Conservation (phyloP, 1,140 invertebrate species). For the Psilanteris sp. region DNA sequence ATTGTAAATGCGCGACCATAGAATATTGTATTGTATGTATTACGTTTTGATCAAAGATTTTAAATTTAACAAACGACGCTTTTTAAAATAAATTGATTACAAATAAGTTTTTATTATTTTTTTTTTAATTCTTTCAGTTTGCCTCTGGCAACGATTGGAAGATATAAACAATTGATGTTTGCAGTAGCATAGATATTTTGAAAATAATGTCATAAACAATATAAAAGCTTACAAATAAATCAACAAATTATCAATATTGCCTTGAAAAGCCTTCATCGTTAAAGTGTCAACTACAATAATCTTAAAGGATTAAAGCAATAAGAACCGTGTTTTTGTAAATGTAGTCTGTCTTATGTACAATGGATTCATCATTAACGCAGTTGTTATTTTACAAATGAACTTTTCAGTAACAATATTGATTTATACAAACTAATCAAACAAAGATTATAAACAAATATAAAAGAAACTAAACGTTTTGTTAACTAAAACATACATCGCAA, state of each 20-base stretch:
- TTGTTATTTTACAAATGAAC: background rate
- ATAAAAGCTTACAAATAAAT: slow-evolving; percentile 15
- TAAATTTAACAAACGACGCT: too few species aligned
- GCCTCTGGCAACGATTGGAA: too few species aligned
- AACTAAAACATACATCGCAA: too few species aligned
- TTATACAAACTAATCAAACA: too few species aligned
- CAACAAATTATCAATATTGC: slow-evolving; percentile 7
- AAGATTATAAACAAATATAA: too few species aligned
- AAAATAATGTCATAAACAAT: slow-evolving; percentile 26
- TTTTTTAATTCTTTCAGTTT: too few species aligned
- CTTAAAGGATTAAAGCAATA: slow-evolving; percentile 4
- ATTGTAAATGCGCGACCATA: too few species aligned
- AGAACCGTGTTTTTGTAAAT: slow-evolving; percentile 9
- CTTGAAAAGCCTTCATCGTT: slow-evolving; percentile 3
- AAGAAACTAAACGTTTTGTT: too few species aligned
- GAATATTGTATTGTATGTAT: too few species aligned
- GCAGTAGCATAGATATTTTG: slow-evolving; percentile 7
- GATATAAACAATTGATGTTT: background rate
- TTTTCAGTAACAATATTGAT: background rate
- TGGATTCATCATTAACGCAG: background rate
- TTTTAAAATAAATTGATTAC: too few species aligned
- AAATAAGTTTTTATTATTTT: too few species aligned
- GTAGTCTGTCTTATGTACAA: slow-evolving; percentile 6
- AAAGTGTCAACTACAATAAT: background rate
- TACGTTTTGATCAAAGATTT: too few species aligned